phyloP scores from a whole-genome alignment of 2,113 vertebrate species.

The Pelobates fuscus region DNA sequence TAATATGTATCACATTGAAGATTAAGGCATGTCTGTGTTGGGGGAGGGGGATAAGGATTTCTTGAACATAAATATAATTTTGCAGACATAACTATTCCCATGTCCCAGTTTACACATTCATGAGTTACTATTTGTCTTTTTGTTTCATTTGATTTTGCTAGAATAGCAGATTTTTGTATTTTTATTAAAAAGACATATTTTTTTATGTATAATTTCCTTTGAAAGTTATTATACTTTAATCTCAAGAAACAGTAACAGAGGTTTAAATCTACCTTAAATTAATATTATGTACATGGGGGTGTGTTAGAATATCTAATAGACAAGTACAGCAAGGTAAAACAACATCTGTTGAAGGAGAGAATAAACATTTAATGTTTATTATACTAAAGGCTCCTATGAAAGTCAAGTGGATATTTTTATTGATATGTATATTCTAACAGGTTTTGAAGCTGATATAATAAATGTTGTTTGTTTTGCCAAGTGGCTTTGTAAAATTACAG shows the following conservation, averaged over 20 bases:
- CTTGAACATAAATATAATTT: constrained; percentile 25
- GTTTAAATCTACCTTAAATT: too few relatives aligned
- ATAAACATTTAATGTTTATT: too few relatives aligned
- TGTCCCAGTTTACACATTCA: constrained; percentile 13
- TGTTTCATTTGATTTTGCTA: constrained; percentile 24
- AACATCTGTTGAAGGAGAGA: too few relatives aligned
- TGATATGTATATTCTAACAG: too few relatives aligned
- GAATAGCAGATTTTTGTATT: constrained; percentile 13
- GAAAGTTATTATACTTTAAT: constrained; percentile 13
- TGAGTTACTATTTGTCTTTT: constrained; percentile 12
- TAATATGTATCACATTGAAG: constrained; percentile 27
- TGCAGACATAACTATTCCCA: background rate
- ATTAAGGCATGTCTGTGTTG: constrained; percentile 18
- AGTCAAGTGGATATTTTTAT: too few relatives aligned
- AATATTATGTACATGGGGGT: background rate
- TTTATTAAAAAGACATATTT: constrained; percentile 10
- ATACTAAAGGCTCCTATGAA: too few relatives aligned
- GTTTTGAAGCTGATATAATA: too few relatives aligned
- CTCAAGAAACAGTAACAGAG: background rate
- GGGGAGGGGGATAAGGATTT: background rate
- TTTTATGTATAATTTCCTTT: background rate
- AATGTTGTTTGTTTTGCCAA: too few relatives aligned
- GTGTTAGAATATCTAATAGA: background rate
- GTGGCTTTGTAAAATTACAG: too few relatives aligned
- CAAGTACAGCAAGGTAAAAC: too few relatives aligned